Conservation (phyloP, 2,113 vertebrate genomes). For the Dunckerocampus dactyliophorus region DNA sequence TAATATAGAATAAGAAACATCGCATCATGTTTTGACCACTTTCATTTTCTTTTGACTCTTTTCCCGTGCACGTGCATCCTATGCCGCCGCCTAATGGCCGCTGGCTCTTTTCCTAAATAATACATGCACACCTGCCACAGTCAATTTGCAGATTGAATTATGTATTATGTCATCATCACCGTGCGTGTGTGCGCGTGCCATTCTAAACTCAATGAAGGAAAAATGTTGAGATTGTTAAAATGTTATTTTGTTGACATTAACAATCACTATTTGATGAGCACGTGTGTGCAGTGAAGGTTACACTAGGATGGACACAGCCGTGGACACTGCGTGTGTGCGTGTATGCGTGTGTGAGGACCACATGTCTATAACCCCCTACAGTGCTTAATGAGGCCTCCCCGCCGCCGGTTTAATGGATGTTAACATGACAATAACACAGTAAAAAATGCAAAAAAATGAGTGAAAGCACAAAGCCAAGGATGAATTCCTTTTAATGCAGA, state of each 20-base stretch:
- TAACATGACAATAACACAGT: no score
- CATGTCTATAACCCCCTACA: neutral
- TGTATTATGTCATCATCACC: neutral
- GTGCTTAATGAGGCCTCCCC: neutral
- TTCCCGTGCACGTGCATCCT: neutral
- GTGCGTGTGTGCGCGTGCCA: neutral
- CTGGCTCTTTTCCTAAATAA: conserved; percentile 10
- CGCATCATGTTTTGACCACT: neutral
- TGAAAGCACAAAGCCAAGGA: no score
- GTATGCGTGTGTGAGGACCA: neutral
- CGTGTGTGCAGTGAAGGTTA: conserved; percentile 2
- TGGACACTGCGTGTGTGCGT: neutral
- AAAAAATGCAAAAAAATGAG: no score
- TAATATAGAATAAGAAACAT: no score
- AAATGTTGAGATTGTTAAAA: neutral
- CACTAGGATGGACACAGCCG: conserved; percentile 7
- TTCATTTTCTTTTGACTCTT: neutral
- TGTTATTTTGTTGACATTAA: no score
- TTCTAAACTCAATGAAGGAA: neutral
- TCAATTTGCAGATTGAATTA: conserved; percentile 10
- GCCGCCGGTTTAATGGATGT: no score
- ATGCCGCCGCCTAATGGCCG: neutral
- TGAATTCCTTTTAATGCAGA: no score
- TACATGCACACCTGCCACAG: conserved; percentile 9
- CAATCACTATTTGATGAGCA: neutral